Conservation (phyloP, 2,888 invertebrate genomes). For the Acleris laterana region DNA sequence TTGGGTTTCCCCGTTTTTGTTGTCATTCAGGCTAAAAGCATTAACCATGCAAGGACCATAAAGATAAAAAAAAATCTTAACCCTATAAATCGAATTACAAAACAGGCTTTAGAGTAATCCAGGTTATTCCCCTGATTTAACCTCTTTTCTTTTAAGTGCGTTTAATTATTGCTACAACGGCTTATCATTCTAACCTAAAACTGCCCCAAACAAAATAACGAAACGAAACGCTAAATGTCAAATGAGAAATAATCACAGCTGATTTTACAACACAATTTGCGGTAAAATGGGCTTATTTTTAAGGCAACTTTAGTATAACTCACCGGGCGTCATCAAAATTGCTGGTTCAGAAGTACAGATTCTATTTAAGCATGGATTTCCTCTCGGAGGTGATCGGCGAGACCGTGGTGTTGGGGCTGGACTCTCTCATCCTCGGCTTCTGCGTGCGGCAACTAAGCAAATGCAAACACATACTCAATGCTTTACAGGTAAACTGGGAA, state of each 20-base stretch:
- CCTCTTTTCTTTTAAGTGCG: neutral
- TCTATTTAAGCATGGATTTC: conserved; percentile 86
- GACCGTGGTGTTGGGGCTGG: conserved; percentile 89
- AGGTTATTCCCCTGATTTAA: too few species aligned
- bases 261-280: conserved; percentile 21
- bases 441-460: conserved; percentile 90
- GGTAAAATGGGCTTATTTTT: conserved; percentile 24
- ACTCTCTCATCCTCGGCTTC: conserved; percentile 89
- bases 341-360: neutral
- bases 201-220: neutral
- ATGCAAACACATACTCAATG: conserved; percentile 88
- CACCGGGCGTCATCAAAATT: conserved; percentile 14
- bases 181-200: conserved; percentile 8
- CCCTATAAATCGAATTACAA: too few species aligned
- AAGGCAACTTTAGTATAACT: conserved; percentile 15
- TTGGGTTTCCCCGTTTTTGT: too few species aligned
- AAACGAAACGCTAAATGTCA: conserved; percentile 37
- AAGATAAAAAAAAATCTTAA: too few species aligned
- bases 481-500: conserved; percentile 89
- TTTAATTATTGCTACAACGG: conserved; percentile 13
- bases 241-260: conserved; percentile 24
- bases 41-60: too few species aligned
- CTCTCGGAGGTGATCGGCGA: conserved; percentile 86
- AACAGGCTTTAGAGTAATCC: too few species aligned
- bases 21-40: too few species aligned